Conservation (phyloP, 2,113 vertebrate species). For the Burhinus bistriatus region DNA sequence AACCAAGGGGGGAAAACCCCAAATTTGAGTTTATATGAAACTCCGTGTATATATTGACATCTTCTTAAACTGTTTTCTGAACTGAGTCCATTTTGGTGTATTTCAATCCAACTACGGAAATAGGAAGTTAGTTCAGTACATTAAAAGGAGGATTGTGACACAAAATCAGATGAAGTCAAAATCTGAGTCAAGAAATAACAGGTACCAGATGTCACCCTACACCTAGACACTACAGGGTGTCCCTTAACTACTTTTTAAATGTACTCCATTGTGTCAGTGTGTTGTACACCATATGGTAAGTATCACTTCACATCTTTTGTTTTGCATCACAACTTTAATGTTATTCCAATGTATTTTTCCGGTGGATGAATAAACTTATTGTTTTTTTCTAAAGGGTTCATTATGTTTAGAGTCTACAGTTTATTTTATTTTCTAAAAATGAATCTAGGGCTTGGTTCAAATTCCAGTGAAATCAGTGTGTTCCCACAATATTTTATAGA, state of each 20-base stretch:
- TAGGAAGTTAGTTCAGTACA: neutral
- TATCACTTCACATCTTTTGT: neutral
- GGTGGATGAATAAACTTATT: neutral
- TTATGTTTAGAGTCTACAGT: neutral
- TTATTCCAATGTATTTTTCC: constrained; percentile 5
- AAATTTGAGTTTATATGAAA: neutral
- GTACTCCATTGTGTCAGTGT: neutral
- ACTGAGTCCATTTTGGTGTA: neutral
- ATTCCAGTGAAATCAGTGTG: neutral
- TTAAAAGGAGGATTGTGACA: neutral
- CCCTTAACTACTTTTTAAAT: constrained; percentile 34
- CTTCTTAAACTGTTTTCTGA: neutral
- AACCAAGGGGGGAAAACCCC: neutral
- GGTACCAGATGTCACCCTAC: constrained; percentile 26
- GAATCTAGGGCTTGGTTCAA: neutral
- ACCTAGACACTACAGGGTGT: constrained; percentile 27
- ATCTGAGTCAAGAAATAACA: constrained; percentile 21
- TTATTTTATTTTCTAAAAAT: neutral
- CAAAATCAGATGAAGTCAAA: constrained; percentile 29
- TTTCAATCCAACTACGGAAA: neutral
- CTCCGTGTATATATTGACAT: neutral
- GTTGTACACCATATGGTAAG: neutral
- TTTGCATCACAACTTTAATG: constrained; percentile 19
- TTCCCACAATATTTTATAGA: neutral
- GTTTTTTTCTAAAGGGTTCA: neutral